Percentiles rank a stretch among this genome's conserved stretches.
Conservation (phyloP, 2,113 vertebrate species). For the Pygathrix nemaeus region DNA sequence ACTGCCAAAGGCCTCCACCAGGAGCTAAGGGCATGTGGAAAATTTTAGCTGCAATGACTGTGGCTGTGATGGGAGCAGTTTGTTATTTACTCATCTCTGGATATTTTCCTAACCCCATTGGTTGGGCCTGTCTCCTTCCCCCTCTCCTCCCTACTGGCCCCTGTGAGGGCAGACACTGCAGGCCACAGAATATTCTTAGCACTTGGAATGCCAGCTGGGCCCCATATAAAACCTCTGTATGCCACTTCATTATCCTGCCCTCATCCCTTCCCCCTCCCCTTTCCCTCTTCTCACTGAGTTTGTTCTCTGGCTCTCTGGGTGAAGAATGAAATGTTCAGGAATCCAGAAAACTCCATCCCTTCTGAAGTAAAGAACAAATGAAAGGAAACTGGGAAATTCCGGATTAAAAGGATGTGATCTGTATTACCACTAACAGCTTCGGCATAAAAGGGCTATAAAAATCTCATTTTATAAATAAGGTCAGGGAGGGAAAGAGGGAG, state of each 20-base stretch:
- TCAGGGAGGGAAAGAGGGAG: neutral
- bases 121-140: neutral
- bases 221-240: conserved; percentile 59
- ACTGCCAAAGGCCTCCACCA: conserved; percentile 48
- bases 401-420: conserved; percentile 38
- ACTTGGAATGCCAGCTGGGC: conserved; percentile 51
- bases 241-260: conserved; percentile 40
- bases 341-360: conserved; percentile 36
- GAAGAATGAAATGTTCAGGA: conserved; percentile 31
- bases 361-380: conserved; percentile 36
- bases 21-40: conserved; percentile 69
- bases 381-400: conserved; percentile 15
- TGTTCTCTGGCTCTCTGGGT: neutral
- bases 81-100: conserved; percentile 72
- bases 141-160: neutral
- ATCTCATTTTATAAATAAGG: conserved; percentile 20
- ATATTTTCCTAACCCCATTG: conserved; percentile 55
- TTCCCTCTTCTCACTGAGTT: neutral
- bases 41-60: conserved; percentile 55
- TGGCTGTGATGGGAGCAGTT: conserved; percentile 30
- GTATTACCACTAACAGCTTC: conserved; percentile 16
- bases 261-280: neutral
- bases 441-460: neutral
- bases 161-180: neutral
- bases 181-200: conserved; percentile 68